Conservation (phyloP, 1,140 invertebrate genomes). For the Heterodera carotae region DNA sequence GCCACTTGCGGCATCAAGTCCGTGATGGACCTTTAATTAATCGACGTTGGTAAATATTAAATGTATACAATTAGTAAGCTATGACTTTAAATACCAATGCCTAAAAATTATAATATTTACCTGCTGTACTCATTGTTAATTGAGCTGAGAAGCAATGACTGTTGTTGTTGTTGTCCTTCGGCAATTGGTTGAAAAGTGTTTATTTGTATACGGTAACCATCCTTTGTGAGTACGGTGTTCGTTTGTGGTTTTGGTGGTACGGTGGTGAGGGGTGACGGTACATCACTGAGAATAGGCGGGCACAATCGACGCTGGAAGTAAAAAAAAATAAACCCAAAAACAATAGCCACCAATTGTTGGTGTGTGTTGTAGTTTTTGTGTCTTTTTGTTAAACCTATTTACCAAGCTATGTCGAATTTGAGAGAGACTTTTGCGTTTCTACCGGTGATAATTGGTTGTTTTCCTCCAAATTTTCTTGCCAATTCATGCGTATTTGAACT, state of each 20-base stretch:
- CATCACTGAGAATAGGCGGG: neutral
- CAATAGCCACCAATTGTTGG: no score
- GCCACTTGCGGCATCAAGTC: neutral
- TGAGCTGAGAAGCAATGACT: neutral
- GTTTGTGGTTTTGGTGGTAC: neutral
- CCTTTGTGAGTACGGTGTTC: neutral
- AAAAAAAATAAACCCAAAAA: neutral
- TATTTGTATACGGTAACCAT: neutral
- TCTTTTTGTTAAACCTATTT: no score
- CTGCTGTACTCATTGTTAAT: neutral
- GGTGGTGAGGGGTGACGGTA: neutral
- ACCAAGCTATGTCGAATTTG: no score
- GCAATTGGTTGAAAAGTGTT: slow-evolving; percentile 5
- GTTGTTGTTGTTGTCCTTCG: neutral
- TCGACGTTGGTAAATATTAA: neutral
- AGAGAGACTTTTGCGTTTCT: no score
- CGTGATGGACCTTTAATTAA: slow-evolving; percentile 5
- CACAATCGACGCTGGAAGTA: neutral
- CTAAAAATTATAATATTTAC: neutral
- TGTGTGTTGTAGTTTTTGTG: no score
- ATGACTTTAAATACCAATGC: no score
- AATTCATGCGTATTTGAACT: no score
- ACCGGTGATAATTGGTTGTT: no score
- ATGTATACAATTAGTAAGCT: no score
- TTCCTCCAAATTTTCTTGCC: no score